Evolutionary conservation across 2,888 invertebrate genomes (phyloP).

Genomic region (Plagodis dolabraria): DNA sequence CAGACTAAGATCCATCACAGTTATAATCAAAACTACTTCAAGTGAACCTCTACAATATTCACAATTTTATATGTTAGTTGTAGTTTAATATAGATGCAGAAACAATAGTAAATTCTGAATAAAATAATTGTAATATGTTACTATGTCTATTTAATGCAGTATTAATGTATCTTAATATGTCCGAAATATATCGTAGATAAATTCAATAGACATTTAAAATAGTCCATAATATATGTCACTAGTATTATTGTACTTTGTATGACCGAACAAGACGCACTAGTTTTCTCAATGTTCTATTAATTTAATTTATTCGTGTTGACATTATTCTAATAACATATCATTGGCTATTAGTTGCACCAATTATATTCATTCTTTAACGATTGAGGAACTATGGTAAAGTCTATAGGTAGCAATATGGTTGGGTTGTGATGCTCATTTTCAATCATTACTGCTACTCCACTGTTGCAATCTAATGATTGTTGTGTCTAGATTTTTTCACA

Average conservation of each 20-base stretch:
- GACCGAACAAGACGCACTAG: slow-evolving; percentile 47
- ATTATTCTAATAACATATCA: slow-evolving; percentile 36
- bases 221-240: slow-evolving; percentile 51
- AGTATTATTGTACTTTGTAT: slow-evolving; percentile 60
- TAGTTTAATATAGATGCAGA: slow-evolving; percentile 56
- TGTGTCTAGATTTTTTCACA: slow-evolving; percentile 21
- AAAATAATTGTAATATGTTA: slow-evolving; percentile 45
- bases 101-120: slow-evolving; percentile 42
- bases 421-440: neutral
- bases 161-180: slow-evolving; percentile 61
- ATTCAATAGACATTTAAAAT: slow-evolving; percentile 59
- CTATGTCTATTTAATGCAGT: slow-evolving; percentile 72
- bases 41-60: slow-evolving; percentile 42
- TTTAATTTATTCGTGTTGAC: slow-evolving; percentile 26
- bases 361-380: slow-evolving; percentile 18
- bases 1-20: slow-evolving; percentile 70
- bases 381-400: slow-evolving; percentile 9
- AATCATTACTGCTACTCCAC: slow-evolving; percentile 1
- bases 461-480: slow-evolving; percentile 1
- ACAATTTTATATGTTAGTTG: slow-evolving; percentile 50
- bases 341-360: slow-evolving; percentile 36
- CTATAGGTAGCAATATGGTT: slow-evolving; percentile 2
- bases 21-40: slow-evolving; percentile 45
- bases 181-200: slow-evolving; percentile 64
- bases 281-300: slow-evolving; percentile 20